A percentile compares a stretch with the other conserved stretches of the same genome.
Evolutionary conservation across 2,888 invertebrate species (phyloP).

Genomic region (Danaus chrysippus): DNA sequence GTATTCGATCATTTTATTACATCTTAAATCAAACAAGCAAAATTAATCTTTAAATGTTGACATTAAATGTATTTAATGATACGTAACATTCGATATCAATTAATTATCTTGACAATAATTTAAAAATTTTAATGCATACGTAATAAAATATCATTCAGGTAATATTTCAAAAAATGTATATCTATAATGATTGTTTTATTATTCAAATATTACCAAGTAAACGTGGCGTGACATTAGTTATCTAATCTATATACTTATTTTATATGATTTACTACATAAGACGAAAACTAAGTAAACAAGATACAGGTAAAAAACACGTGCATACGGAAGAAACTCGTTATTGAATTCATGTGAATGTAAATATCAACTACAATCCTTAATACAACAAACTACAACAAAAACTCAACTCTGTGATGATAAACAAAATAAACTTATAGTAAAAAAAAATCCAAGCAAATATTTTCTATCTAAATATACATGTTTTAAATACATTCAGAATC

Average conservation of each 20-base stretch:
- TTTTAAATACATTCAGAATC: no score
- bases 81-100: no score
- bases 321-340: conserved; percentile 36
- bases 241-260: conserved; percentile 17
- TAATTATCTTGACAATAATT: no score
- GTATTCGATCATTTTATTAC: no score
- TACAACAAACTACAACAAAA: conserved; percentile 21
- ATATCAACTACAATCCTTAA: conserved; percentile 17
- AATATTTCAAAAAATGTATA: no score
- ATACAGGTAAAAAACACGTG: conserved; percentile 18
- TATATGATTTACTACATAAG: conserved; percentile 15
- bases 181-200: not conserved
- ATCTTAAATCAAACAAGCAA: no score
- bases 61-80: no score
- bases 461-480: no score
- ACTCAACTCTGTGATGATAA: conserved; percentile 12
- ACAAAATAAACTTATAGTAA: conserved; percentile 10
- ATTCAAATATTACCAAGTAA: conserved; percentile 1
- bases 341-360: conserved; percentile 21
- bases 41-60: no score
- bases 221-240: conserved; percentile 30
- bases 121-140: no score
- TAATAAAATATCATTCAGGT: no score
- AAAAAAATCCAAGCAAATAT: no score
- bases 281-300: conserved; percentile 18